Evolutionary conservation across 2,888 invertebrate species (phyloP).

Genomic region (Drosophila basisetae): DNA sequence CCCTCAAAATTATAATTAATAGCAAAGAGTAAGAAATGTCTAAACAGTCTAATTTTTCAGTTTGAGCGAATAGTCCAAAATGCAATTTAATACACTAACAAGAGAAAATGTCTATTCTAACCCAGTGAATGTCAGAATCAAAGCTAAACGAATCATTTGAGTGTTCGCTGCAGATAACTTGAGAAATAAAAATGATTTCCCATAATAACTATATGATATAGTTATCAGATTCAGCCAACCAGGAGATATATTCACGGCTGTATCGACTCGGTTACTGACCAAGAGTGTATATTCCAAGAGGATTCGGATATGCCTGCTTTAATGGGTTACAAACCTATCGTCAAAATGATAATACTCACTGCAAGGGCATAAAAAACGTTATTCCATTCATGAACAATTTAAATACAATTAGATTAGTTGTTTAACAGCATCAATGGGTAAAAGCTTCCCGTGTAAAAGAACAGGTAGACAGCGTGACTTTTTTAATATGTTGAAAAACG

Average conservation of each 20-base stretch:
- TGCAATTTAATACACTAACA: neutral
- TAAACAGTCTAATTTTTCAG: neutral
- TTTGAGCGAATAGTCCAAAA: neutral
- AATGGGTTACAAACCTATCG: neutral
- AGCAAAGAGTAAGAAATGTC: neutral
- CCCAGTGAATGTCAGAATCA: neutral
- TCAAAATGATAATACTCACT: neutral
- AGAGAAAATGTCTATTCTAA: neutral
- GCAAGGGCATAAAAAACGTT: neutral
- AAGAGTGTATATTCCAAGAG: neutral
- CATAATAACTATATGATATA: neutral
- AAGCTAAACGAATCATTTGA: neutral
- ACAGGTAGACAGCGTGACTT: neutral
- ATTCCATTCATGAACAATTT: conserved; percentile 19
- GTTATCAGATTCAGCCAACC: neutral
- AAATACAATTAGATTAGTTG: conserved; percentile 44
- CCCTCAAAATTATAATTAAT: neutral
- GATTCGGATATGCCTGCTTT: neutral
- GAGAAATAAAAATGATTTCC: neutral
- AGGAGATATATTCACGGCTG: neutral
- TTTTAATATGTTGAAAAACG: conserved; percentile 16
- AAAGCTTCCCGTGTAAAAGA: neutral
- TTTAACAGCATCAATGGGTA: conserved; percentile 3
- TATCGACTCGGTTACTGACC: neutral
- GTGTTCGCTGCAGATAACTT: neutral